Evolutionary conservation across 2,797 vertebrate species (phyloP).

Genomic region (Dendrocincla fuliginosa): DNA sequence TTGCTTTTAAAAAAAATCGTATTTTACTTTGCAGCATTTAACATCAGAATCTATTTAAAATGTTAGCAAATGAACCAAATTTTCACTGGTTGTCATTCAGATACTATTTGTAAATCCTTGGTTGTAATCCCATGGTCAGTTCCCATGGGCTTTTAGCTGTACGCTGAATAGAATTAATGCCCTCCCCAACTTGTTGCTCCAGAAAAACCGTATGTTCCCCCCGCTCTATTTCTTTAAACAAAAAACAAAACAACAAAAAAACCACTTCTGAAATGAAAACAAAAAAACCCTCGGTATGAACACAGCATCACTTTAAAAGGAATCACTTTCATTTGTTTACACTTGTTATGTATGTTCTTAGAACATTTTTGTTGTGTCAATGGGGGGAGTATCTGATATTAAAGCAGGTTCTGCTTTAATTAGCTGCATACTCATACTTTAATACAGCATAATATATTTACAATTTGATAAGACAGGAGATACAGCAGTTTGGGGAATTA

Average conservation of each 20-base stretch:
- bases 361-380: slow-evolving; percentile 16
- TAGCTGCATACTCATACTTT: slow-evolving; percentile 22
- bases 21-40: not conserved
- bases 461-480: slow-evolving; percentile 63
- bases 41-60: slow-evolving; percentile 18
- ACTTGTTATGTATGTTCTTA: not conserved
- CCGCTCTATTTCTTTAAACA: not conserved
- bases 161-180: not conserved
- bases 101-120: not conserved
- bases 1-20: not conserved
- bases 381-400: slow-evolving; percentile 18
- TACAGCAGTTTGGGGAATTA: slow-evolving; percentile 58
- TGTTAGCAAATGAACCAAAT: not conserved
- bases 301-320: not conserved
- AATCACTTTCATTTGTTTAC: slow-evolving; percentile 18
- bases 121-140: not conserved
- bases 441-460: slow-evolving; percentile 62
- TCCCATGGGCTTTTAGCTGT: slow-evolving; percentile 9
- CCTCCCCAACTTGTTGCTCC: not conserved
- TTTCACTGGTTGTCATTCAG: not conserved
- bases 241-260: not conserved
- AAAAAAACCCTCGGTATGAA: not conserved
- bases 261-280: not conserved
- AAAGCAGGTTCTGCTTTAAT: slow-evolving; percentile 49
- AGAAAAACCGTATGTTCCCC: not conserved